Conservation (phyloP, 2,797 vertebrate species). For the Acanthurus leucopareius region DNA sequence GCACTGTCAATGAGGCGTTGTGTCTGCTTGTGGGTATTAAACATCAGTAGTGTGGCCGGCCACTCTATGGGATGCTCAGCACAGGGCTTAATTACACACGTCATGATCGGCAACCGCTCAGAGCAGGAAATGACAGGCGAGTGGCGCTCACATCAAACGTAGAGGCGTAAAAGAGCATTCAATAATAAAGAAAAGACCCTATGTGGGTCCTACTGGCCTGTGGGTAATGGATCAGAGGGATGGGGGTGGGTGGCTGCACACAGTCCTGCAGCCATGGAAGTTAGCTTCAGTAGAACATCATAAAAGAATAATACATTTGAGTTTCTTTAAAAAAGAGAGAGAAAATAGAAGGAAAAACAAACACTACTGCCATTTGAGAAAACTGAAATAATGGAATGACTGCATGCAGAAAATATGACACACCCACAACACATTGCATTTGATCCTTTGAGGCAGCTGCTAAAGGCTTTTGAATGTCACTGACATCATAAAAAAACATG, state of each 20-base stretch:
- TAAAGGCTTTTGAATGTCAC: conserved; percentile 2
- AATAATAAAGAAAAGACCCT: conserved; percentile 76
- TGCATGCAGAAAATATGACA: not conserved
- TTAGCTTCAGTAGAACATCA: conserved; percentile 10
- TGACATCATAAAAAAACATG: not conserved
- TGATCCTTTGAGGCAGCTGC: not conserved
- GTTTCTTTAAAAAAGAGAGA: not conserved
- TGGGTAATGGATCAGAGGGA: conserved; percentile 68
- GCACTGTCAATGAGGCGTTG: conserved; percentile 74
- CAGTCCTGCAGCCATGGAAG: conserved; percentile 32
- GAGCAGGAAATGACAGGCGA: conserved; percentile 79
- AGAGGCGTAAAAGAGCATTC: conserved; percentile 76
- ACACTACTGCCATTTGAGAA: not conserved
- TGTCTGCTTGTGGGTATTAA: conserved; percentile 76
- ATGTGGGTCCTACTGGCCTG: conserved; percentile 63
- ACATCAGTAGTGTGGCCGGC: conserved; percentile 58
- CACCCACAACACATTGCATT: not conserved
- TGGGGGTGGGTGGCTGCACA: conserved; percentile 34
- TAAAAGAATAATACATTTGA: conserved; percentile 6
- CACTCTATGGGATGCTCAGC: conserved; percentile 65
- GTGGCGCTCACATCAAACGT: conserved; percentile 79
- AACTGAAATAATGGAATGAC: conserved; percentile 3
- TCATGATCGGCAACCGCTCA: conserved; percentile 68
- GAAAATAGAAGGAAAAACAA: not conserved
- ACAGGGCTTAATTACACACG: conserved; percentile 79